Conservation (phyloP, 2,888 invertebrate genomes). For the Lepetodrilus schrolli region DNA sequence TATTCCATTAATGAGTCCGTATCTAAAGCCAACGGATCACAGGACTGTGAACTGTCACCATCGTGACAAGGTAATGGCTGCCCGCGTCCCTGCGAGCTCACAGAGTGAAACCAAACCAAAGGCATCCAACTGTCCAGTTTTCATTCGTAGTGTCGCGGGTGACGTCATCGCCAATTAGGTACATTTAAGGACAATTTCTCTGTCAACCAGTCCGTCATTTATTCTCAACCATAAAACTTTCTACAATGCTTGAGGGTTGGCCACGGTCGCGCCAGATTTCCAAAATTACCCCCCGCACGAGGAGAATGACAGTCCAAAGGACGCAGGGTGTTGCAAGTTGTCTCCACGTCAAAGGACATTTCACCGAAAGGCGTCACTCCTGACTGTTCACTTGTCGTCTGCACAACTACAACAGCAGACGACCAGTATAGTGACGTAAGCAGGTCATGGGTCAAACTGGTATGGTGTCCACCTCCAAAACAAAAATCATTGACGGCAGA, state of each 20-base stretch:
- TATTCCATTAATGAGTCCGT: not conserved
- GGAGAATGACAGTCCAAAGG: not conserved
- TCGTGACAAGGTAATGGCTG: not conserved
- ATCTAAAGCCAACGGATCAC: not conserved
- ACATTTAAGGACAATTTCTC: not conserved
- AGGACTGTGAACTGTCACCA: not conserved
- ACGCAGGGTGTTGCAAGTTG: not conserved
- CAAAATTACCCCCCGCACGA: slow-evolving; percentile 1
- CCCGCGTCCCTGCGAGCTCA: not conserved
- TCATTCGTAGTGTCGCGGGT: not conserved
- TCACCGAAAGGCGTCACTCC: not conserved
- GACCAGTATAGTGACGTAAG: slow-evolving; percentile 1
- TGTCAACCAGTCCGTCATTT: not conserved
- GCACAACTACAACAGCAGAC: not conserved
- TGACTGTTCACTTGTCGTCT: not conserved
- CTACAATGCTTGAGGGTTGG: not conserved
- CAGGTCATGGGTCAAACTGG: slow-evolving; percentile 4
- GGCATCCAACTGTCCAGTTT: not conserved
- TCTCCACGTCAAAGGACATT: not conserved
- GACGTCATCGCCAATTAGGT: slow-evolving; percentile 21
- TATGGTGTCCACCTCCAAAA: slow-evolving; percentile 6
- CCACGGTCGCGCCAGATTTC: not conserved
- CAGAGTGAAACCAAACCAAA: not conserved
- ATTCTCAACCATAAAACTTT: not conserved
- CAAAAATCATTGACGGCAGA: slow-evolving; percentile 9